Percentiles rank a stretch among this genome's conserved stretches.
phyloP scores from a whole-genome alignment of 2,797 vertebrate genomes.

The Gila robusta region DNA sequence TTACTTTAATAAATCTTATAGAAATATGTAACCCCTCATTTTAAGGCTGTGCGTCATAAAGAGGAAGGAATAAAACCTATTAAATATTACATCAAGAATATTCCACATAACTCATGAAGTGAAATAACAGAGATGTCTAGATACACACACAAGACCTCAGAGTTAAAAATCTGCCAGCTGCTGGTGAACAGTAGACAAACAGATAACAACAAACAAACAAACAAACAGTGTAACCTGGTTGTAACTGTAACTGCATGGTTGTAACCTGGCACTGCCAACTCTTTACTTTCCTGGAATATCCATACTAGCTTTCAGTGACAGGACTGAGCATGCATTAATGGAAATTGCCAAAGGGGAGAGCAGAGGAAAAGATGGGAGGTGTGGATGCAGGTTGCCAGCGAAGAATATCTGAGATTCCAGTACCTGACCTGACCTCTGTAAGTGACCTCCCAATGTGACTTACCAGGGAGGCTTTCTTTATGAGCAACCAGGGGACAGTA shows the following conservation, averaged over 20 bases:
- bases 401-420: slow-evolving; percentile 75
- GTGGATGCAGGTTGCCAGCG: slow-evolving; percentile 48
- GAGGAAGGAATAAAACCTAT: slow-evolving; percentile 8
- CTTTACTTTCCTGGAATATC: slow-evolving; percentile 51
- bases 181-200: slow-evolving; percentile 4
- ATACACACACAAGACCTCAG: slow-evolving; percentile 6
- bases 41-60: neutral
- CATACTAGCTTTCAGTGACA: slow-evolving; percentile 67
- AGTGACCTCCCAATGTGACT: slow-evolving; percentile 59
- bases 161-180: neutral
- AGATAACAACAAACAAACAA: neutral
- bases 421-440: slow-evolving; percentile 43
- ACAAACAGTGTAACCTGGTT: no score
- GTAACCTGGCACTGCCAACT: slow-evolving; percentile 46
- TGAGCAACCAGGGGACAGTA: neutral
- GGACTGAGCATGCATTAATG: slow-evolving; percentile 77
- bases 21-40: neutral
- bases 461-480: slow-evolving; percentile 50
- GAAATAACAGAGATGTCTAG: slow-evolving; percentile 15
- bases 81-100: slow-evolving; percentile 19
- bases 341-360: slow-evolving; percentile 61
- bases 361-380: slow-evolving; percentile 28
- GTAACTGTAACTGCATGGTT: neutral
- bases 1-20: slow-evolving; percentile 14
- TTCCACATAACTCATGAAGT: slow-evolving; percentile 11